Evolutionary conservation across 2,113 vertebrate genomes (phyloP), one percentile per base, ranked within the genome.

Genomic region (Calonectris borealis): DNA sequence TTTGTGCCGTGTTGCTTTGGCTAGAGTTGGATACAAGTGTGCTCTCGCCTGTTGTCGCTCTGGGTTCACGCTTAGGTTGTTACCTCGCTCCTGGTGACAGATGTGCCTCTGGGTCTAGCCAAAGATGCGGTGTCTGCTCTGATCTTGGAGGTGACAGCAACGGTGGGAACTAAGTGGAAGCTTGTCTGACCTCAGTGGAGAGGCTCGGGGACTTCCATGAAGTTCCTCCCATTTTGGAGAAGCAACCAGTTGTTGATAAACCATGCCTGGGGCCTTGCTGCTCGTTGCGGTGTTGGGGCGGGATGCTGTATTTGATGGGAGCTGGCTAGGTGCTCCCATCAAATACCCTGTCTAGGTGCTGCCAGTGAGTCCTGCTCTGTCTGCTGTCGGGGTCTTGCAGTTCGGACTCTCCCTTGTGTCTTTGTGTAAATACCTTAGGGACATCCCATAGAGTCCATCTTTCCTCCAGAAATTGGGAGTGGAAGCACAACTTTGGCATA

Each of bases 351-450:
- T 7, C 18, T 7, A 3, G 58, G 46, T 60, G 46, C 71, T 55
- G 31, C 21, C 49, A 8, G 36, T 2, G 12, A 6, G 16, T 65
- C 34, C 48, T 52, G 60, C 38, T 73, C 40, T 54, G 40, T 24
- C 24, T 0, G 0, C 38, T 65, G 4, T 21, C 0, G 1, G 27
- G 11, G 8, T 58, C 71, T 51, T n/a, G 48, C 40, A 11, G 29
- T n/a, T 78, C 29, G 46, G 13, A 26, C 14, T 71, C 14, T 69
- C 27, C 40, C 31, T 42, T 26, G 60, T 24, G 16, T 11, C 46
- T 60, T 24, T 3, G 40, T 18, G 21, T 31, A 44, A 58, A 42
- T 20, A 19, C 29, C 9, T 40, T 12, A 3, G 36, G 68, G 77
- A 52, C 27, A 12, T 31, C 49, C 64, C 32, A 13, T 18, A 29